A percentile compares a stretch with the other conserved stretches of the same genome.
phyloP scores from a whole-genome alignment of 2,888 invertebrate species.

The Chironomus tentans region DNA sequence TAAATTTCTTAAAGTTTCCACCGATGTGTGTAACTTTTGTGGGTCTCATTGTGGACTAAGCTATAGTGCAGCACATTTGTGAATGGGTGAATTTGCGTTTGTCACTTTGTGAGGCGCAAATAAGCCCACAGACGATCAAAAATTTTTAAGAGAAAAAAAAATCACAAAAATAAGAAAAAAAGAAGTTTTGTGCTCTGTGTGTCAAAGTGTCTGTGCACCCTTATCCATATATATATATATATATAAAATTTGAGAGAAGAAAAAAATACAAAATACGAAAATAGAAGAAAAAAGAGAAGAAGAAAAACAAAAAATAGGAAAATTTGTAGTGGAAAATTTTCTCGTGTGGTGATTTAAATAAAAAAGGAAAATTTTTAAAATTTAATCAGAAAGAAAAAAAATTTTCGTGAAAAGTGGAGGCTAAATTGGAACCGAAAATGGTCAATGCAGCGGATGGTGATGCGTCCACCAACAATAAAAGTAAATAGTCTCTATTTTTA shows the following conservation, averaged over 20 bases:
- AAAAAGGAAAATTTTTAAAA: not conserved
- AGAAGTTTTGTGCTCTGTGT: not conserved
- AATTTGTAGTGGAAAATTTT: not conserved
- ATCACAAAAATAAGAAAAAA: not conserved
- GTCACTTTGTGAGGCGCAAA: not conserved
- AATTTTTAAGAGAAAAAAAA: not conserved
- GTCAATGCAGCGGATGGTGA: constrained; percentile 5
- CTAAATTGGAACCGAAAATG: not conserved
- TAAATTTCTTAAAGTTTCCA: not conserved
- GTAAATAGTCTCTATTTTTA: constrained; percentile 10
- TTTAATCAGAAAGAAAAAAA: too few species aligned
- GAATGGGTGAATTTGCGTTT: not conserved
- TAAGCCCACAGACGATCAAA: not conserved
- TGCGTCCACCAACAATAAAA: constrained; percentile 22
- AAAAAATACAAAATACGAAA: not conserved
- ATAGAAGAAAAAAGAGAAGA: not conserved
- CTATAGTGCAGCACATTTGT: not conserved
- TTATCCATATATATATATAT: not conserved
- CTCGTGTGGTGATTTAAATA: not conserved
- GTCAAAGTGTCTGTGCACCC: constrained; percentile 22
- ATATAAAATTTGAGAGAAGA: not conserved
- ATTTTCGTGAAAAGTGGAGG: not conserved
- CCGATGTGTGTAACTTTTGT: not conserved
- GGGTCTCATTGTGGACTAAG: not conserved
- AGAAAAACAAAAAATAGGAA: constrained; percentile 12